Base-by-base conservation (phyloP, 2,797 vertebrate genomes). In the Poeciliopsis turneri region DNA sequence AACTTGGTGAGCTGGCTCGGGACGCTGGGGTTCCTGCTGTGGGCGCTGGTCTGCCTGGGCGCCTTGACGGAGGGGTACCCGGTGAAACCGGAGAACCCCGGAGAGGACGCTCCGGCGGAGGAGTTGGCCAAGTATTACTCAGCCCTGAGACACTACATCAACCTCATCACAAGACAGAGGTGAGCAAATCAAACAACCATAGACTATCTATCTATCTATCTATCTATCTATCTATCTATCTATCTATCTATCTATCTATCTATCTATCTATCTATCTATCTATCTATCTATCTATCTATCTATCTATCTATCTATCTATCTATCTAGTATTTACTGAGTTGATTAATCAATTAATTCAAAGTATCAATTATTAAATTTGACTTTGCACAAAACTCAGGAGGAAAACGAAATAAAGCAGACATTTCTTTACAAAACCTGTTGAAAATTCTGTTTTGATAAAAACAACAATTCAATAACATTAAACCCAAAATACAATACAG, bases 91-190 rank as follows among this genome's bases (percentile, higher is more conserved):
- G 96, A 98, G 94, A 98, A 97, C 90, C 98, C 98, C 0, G 97
- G 98, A 2, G 97, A 99, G 79, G 97, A 98, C 61, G 98, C 98
- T 0, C 97, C 98, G 0, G 97, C 97, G 49, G 98, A 98, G 88
- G 98, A 99, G 57, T 95, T 99, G 95, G 98, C 97, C 95, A 98
- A 97, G 95, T 99, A 99, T 93, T 99, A 99, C 94, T 97, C 97
- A 36, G 98, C 97, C 76, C 92, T 99, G 94, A 97, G 98, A 94
- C 98, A 99, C 94, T 99, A 99, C 94, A 98, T 99, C 94, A 99
- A 99, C 92, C 98, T 99, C 86, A 99, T 99, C 94, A 99, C 98
- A 88, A 94, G 98, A 94, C 98, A 99, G 95, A 98, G 98, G 98
- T 33, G 33, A 33, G 33, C 33, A 33, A 33, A 33, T 33, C 33